Evolutionary conservation across 2,888 invertebrate species (phyloP).

Genomic region (Calameuta pallipes): DNA sequence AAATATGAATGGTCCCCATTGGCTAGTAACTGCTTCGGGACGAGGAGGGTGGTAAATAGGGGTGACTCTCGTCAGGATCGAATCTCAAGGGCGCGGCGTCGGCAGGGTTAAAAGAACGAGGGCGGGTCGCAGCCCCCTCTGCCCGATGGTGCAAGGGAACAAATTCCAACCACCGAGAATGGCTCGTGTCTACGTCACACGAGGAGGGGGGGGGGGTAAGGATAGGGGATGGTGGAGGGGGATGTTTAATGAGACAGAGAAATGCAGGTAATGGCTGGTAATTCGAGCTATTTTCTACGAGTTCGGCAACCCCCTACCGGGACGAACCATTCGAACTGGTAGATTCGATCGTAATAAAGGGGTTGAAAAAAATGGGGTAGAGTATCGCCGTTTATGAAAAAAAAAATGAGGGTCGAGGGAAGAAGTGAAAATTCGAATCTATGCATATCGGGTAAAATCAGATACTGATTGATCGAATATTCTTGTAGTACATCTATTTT

Average conservation of each 20-base stretch:
- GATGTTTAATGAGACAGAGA: slow-evolving; percentile 47
- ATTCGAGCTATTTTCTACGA: slow-evolving; percentile 36
- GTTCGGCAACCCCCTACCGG: slow-evolving; percentile 4
- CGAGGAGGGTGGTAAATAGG: too few relatives aligned
- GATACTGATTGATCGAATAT: too few relatives aligned
- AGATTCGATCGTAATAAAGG: too few relatives aligned
- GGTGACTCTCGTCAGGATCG: slow-evolving; percentile 26
- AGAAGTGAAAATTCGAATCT: too few relatives aligned
- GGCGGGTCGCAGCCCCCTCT: not conserved
- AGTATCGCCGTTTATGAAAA: not conserved
- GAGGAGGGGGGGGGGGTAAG: too few relatives aligned
- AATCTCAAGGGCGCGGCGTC: slow-evolving; percentile 48
- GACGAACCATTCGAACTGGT: too few relatives aligned
- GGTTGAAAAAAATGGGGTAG: not conserved
- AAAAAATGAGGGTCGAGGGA: not conserved
- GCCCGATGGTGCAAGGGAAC: not conserved
- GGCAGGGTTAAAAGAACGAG: not conserved
- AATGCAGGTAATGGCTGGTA: slow-evolving; percentile 51
- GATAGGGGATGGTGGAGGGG: slow-evolving; percentile 14
- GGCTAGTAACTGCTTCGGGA: slow-evolving; percentile 13
- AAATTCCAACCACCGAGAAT: not conserved
- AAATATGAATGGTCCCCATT: slow-evolving; percentile 21
- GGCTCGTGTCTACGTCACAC: too few relatives aligned
- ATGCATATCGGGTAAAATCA: too few relatives aligned
- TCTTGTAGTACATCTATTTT: too few relatives aligned